Conservation (phyloP, 37 sponge, comb jelly and placozoan genomes). For the Spongilla lacustris region DNA sequence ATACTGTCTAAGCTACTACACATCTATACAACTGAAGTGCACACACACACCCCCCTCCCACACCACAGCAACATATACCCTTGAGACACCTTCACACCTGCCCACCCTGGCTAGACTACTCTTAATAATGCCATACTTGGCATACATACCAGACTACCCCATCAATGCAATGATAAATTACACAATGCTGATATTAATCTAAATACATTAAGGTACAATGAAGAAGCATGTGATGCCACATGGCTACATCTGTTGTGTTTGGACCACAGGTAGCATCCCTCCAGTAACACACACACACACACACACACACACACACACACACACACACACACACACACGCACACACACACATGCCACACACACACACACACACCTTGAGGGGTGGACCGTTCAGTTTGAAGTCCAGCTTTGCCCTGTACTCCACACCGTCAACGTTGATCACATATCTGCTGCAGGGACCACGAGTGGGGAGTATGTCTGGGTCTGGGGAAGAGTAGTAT, state of each 20-base stretch:
- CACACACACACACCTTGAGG: constrained; percentile 41
- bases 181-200: no score
- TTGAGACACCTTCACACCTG: no score
- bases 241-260: not conserved
- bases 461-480: constrained; percentile 40
- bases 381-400: constrained; percentile 23
- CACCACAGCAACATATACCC: no score
- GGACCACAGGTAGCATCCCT: not conserved
- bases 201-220: no score
- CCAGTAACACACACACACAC: not conserved
- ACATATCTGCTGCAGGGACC: constrained; percentile 73
- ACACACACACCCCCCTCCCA: no score
- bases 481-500: constrained; percentile 38
- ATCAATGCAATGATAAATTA: no score
- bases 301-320: not conserved
- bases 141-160: no score
- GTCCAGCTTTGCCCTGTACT: constrained; percentile 35
- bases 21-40: no score
- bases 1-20: no score
- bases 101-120: no score
- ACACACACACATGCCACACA: not conserved
- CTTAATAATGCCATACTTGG: no score
- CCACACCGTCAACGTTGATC: constrained; percentile 44
- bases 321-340: not conserved
- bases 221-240: no score